Base-by-base conservation (phyloP, 2,888 invertebrate species). In the Prenolepis imparis region DNA sequence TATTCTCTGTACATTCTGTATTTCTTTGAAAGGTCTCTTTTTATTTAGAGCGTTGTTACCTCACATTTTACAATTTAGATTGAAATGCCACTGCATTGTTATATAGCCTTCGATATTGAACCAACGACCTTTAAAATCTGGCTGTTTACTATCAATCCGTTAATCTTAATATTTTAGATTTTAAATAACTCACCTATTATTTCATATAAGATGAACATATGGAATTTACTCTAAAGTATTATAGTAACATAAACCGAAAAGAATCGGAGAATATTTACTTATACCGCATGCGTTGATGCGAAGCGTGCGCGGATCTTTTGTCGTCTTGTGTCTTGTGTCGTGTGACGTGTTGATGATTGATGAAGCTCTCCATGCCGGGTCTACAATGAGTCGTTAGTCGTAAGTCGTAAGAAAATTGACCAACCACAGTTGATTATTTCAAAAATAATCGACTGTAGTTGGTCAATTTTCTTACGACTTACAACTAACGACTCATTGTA, bases 31-130 rank as follows among this genome's bases (percentile, higher is more conserved):
- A 75, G 44, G 63, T 74, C 63, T 75, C 59, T 75, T 2, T 75
- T 48, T 48, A 66, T 64, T 24, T 24, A 12, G 24, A 39, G 8
- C 12, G 18, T 67, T 67, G 18, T 67, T 67, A 66, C 44, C 48
- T 75, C 32, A 36, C 36, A n/a, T 21, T 44, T 44, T 32, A 68
- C 59, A 61, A 63, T 82, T 63, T 61, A 75, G 12, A 59, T 63
- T 59, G 66, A 90, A 90, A 90, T 90, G 91, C 66, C 90, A 90
- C 72, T 88, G 87, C 84, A 84, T 84, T 77, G 36, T 32, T 74
- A 72, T 28, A 80, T 70, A 83, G 83, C 73, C 85, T 89, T 83
- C 68, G 67, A 48, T 74, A 72, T 55, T 72, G 61, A 84, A 72
- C 73, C 48, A 59, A 63, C 80, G 70, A 86, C 84, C 84, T 88